phyloP scores from a whole-genome alignment of 2,113 vertebrate species.

The Plectropomus leopardus region DNA sequence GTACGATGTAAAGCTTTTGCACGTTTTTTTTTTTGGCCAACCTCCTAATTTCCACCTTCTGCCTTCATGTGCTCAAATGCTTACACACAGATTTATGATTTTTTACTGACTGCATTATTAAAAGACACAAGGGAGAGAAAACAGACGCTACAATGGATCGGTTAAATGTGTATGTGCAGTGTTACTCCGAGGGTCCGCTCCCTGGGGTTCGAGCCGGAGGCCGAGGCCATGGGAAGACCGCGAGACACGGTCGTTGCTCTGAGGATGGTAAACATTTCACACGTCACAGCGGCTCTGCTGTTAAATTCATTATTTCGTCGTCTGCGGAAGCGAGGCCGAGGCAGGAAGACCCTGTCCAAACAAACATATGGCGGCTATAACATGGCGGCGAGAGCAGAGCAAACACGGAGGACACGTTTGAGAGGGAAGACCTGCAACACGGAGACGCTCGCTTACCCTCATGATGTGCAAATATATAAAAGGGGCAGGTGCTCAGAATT shows the following conservation, averaged over 20 bases:
- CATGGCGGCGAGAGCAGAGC: slow-evolving; percentile 31
- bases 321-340: slow-evolving; percentile 20
- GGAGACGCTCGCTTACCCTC: slow-evolving; percentile 17
- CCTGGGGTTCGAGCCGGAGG: slow-evolving; percentile 51
- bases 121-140: not conserved
- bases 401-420: slow-evolving; percentile 53
- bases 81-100: not conserved
- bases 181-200: slow-evolving; percentile 34
- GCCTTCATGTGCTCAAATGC: not conserved
- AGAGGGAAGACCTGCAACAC: not conserved
- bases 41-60: not conserved
- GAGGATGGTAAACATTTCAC: slow-evolving; percentile 64
- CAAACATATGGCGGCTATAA: slow-evolving; percentile 5
- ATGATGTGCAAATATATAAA: not conserved
- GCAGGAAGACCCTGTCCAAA: slow-evolving; percentile 17
- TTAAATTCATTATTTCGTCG: slow-evolving; percentile 60
- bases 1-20: slow-evolving; percentile 13
- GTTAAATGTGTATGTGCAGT: slow-evolving; percentile 12
- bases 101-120: not conserved
- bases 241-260: slow-evolving; percentile 59
- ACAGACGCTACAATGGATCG: not conserved
- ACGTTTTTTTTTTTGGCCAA: not conserved
- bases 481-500: no score
- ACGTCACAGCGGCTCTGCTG: slow-evolving; percentile 53
- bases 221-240: slow-evolving; percentile 73